Base-by-base conservation (phyloP, 1,140 invertebrate genomes). In the Parapsyche elsis region DNA sequence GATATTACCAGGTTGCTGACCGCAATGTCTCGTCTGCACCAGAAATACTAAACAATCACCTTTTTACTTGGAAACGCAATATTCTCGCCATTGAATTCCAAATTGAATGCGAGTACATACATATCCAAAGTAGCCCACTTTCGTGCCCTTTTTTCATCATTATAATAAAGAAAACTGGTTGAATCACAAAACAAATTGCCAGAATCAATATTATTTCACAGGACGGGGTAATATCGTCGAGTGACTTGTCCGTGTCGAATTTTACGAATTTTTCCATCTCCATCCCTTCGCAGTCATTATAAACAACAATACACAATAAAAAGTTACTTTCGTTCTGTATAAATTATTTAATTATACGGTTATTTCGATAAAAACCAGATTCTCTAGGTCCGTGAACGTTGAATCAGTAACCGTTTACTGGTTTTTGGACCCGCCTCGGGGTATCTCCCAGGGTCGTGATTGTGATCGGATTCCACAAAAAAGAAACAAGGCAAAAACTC, bases 271-370 rank as follows among this genome's bases (percentile, higher is more conserved):
- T 61, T 53, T 53, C 49, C 49, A 53, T 5, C 12, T 53, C 49
- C 49, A 53, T 5, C 49, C 49, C 49, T 53, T 61, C 59, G n/a
- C 0, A 61, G 23, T 23, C 64, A 12, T 67, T 67, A 23, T 67
- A 21, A 23, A 67, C 23, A 24, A 67, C 64, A 67, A 26, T 24
- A 2, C 64, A 38, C 30, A 7, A 38, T 38, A 38, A 38, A n/a
- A 23, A 67, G 19, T 67, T 24, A 23, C 64, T 67, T 67, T 67
- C 64, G 64, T 67, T 30, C 21, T 24, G 64, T 67, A 67, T 67
- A 67, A 67, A 67, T 67, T 24, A 67, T 67, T 67, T 67, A 67
- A 67, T 67, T 67, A 67, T 67, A 67, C 64, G 64, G 64, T 67
- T 61, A 23, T 61, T 61, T 24, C 5, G 24, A 67, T 24, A 23